Percentiles rank a stretch among this genome's conserved stretches.
These are phyloP conservation scores for Gallirallus australis DNA, from an alignment of 2,797 vertebrate genomes.

Conservation along the genomic window DNA sequence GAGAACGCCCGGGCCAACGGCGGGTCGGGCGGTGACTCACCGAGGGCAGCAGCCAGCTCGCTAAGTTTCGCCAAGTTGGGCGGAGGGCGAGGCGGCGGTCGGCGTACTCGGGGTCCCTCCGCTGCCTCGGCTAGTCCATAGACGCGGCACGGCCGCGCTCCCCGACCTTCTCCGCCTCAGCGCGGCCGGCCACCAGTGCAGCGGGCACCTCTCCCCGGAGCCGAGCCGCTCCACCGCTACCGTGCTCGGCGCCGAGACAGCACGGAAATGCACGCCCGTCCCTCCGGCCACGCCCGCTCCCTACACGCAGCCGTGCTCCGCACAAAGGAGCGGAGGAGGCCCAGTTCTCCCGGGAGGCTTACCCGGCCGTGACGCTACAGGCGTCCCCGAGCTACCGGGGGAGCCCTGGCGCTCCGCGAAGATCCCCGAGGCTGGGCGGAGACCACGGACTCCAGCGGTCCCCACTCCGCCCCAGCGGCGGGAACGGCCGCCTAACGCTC, in stretches of 20 bases:
- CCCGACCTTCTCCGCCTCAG: background rate
- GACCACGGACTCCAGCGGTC: background rate
- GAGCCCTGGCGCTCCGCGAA: accelerated
- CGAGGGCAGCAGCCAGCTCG: conserved; percentile 8
- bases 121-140: conserved; percentile 15
- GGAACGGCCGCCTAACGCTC: background rate
- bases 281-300: conserved; percentile 28
- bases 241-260: background rate
- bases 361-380: accelerated
- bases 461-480: background rate
- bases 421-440: background rate
- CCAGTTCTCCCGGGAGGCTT: accelerated
- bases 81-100: background rate
- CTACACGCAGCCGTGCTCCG: background rate
- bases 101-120: background rate
- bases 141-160: background rate
- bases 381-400: accelerated
- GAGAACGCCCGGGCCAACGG: background rate
- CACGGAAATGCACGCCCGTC: background rate
- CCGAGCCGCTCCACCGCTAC: background rate
- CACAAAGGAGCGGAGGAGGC: conserved; percentile 1
- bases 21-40: conserved; percentile 23
- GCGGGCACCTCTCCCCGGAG: accelerated
- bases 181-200: background rate
- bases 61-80: conserved; percentile 12